Evolutionary conservation across 2,888 invertebrate species (phyloP).

Genomic region (Leptinotarsa rubiginosa): DNA sequence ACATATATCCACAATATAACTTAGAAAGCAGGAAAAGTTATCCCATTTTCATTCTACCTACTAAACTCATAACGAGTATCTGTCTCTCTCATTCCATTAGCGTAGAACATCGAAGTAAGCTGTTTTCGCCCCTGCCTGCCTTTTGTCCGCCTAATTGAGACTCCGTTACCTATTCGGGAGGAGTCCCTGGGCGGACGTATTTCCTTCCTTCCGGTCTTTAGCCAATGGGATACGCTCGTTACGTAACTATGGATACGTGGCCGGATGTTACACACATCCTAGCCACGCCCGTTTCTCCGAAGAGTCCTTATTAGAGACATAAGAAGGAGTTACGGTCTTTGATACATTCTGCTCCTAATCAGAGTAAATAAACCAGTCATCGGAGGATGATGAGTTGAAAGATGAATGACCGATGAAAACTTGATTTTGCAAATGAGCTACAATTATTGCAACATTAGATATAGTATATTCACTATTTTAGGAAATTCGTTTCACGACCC

Average conservation of each 20-base stretch:
- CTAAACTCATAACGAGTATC: conserved; percentile 40
- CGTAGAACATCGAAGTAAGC: conserved; percentile 31
- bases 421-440: too few relatives aligned
- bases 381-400: not conserved
- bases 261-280: conserved; percentile 28
- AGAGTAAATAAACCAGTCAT: conserved; percentile 7
- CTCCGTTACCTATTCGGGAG: conserved; percentile 44
- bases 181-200: conserved; percentile 54
- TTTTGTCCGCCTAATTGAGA: conserved; percentile 44
- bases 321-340: conserved; percentile 38
- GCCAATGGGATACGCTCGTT: conserved; percentile 57
- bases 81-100: conserved; percentile 40
- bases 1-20: conserved; percentile 32
- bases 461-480: too few relatives aligned
- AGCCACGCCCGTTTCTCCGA: conserved; percentile 26
- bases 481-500: too few relatives aligned
- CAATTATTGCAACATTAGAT: too few relatives aligned
- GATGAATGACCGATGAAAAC: not conserved
- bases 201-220: conserved; percentile 62
- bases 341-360: conserved; percentile 31
- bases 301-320: conserved; percentile 36
- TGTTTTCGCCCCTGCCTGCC: conserved; percentile 29
- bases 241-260: conserved; percentile 61
- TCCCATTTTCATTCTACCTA: conserved; percentile 42
- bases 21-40: conserved; percentile 40